Evolutionary conservation across 2,888 invertebrate genomes (phyloP).

Genomic region (Cheilosia vernalis): DNA sequence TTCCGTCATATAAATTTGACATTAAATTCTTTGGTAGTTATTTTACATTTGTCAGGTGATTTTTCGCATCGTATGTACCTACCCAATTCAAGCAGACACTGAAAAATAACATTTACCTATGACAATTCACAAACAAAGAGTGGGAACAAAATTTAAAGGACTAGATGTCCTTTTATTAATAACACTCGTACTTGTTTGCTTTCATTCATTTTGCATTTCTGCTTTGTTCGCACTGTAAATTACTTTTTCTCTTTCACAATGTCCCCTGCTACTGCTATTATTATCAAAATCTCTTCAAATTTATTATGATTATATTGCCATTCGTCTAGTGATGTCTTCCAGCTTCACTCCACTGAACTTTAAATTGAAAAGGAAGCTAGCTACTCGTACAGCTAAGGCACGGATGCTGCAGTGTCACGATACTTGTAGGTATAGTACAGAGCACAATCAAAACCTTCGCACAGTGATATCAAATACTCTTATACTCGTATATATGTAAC

Average conservation of each 20-base stretch:
- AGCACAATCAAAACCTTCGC: constrained; percentile 46
- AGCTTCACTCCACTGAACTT: constrained; percentile 55
- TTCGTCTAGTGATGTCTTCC: constrained; percentile 52
- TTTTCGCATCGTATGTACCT: too few relatives aligned
- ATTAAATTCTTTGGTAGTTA: too few relatives aligned
- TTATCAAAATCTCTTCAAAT: constrained; percentile 52
- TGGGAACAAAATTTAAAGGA: too few relatives aligned
- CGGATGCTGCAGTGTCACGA: constrained; percentile 16
- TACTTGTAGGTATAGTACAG: constrained; percentile 22
- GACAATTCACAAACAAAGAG: too few relatives aligned
- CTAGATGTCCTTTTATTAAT: too few relatives aligned
- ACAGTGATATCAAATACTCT: constrained; percentile 46
- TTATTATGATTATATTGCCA: constrained; percentile 54
- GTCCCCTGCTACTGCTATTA: constrained; percentile 2
- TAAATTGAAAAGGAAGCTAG: constrained; percentile 57
- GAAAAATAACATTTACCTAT: too few relatives aligned
- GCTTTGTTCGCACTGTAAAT: constrained; percentile 14
- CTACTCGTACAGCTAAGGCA: background rate
- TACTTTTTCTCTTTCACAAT: constrained; percentile 1
- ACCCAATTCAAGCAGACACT: too few relatives aligned
- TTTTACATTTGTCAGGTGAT: too few relatives aligned
- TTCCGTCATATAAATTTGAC: too few relatives aligned
- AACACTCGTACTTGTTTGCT: background rate
- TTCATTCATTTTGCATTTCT: background rate
- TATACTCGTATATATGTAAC: constrained; percentile 42